These are phyloP conservation scores for Hymenopus coronatus DNA, from an alignment of 2,888 invertebrate species.

Conservation along the genomic window DNA sequence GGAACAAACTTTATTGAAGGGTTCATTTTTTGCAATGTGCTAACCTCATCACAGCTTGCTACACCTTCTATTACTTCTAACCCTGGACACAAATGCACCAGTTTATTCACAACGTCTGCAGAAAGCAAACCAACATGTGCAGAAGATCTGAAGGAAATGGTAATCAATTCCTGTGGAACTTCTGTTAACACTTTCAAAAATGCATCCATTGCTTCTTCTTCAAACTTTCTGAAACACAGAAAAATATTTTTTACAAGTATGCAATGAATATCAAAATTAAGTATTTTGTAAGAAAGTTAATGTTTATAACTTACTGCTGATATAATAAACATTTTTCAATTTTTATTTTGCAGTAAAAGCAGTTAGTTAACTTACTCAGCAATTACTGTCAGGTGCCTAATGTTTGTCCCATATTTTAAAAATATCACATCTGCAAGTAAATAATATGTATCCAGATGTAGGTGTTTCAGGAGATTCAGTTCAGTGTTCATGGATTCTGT, in stretches of 20 bases:
- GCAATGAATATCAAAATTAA: neutral
- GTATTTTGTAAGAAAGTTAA: neutral
- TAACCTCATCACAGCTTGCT: neutral
- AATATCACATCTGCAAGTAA: neutral
- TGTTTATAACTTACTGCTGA: neutral
- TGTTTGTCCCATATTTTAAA: neutral
- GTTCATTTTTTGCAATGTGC: neutral
- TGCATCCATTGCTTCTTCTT: neutral
- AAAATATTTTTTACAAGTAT: too few relatives aligned
- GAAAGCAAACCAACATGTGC: neutral
- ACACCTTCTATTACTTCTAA: neutral
- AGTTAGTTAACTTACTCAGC: neutral
- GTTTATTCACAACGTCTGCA: neutral
- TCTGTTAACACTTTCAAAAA: neutral
- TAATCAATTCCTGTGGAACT: neutral
- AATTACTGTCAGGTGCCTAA: neutral
- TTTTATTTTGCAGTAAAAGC: neutral
- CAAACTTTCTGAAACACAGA: neutral
- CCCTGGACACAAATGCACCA: neutral
- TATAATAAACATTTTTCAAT: too few relatives aligned
- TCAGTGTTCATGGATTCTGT: neutral
- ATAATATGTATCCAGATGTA: neutral
- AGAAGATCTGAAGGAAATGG: neutral
- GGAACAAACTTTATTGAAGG: neutral
- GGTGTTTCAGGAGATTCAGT: neutral